phyloP scores from a whole-genome alignment of 1,140 invertebrate species.

The Camponotus vicinus region DNA sequence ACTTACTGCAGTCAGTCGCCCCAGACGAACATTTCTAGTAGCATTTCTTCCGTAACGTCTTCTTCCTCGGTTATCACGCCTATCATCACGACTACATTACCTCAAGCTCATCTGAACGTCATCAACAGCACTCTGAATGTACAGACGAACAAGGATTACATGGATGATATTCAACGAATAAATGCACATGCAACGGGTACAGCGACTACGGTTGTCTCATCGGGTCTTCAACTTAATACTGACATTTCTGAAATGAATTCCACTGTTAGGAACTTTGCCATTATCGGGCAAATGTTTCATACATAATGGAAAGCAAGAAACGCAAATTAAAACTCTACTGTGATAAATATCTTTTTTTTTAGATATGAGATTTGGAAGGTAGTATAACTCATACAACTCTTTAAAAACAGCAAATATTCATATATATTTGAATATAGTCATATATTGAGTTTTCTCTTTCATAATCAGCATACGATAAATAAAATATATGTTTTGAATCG shows the following conservation, averaged over 20 bases:
- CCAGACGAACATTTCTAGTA: background rate
- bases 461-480: background rate
- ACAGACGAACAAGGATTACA: conserved; percentile 72
- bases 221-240: conserved; percentile 8
- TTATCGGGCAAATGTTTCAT: conserved; percentile 80
- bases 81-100: conserved; percentile 67
- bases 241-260: conserved; percentile 68
- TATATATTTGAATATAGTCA: conserved; percentile 12
- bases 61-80: conserved; percentile 61
- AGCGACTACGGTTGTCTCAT: conserved; percentile 23
- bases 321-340: conserved; percentile 41
- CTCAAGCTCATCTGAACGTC: conserved; percentile 66
- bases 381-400: too few relatives aligned
- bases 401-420: too few relatives aligned
- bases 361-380: background rate
- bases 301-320: conserved; percentile 46
- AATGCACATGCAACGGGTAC: conserved; percentile 14
- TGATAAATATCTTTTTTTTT: conserved; percentile 36
- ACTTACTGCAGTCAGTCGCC: conserved; percentile 65
- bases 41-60: conserved; percentile 26
- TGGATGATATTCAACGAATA: conserved; percentile 72
- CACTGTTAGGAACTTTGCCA: conserved; percentile 73
- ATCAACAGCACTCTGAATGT: conserved; percentile 57
- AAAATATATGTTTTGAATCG: background rate
- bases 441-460: background rate